Evolutionary conservation across 1,140 invertebrate species (phyloP).

Genomic region (Gonioctena quinquepunctata): DNA sequence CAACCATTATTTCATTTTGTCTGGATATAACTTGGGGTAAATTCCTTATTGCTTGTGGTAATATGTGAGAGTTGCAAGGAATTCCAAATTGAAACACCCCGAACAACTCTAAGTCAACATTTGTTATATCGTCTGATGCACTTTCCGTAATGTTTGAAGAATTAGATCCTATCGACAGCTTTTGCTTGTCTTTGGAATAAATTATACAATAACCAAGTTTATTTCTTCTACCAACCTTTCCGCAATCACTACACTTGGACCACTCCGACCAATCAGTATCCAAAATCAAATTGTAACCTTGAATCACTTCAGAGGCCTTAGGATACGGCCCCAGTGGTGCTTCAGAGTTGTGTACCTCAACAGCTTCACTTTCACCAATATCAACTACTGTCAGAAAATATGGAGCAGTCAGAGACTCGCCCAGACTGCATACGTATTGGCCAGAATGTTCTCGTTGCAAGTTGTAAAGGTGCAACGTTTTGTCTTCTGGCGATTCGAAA

Average conservation of each 20-base stretch:
- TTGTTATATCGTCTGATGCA: not conserved
- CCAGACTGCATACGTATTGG: constrained; percentile 59
- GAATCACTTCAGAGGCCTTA: constrained; percentile 40
- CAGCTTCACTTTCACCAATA: constrained; percentile 34
- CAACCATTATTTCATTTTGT: constrained; percentile 63
- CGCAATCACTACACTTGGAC: constrained; percentile 68
- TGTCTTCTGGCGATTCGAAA: constrained; percentile 54
- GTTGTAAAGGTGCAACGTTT: constrained; percentile 57
- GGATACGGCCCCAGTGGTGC: constrained; percentile 42
- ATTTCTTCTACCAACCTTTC: constrained; percentile 58
- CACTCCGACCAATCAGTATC: constrained; percentile 62
- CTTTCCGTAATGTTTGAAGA: not conserved
- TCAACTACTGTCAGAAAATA: constrained; percentile 59
- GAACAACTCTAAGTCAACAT: constrained; percentile 46
- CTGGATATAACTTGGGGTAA: constrained; percentile 54
- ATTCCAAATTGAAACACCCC: constrained; percentile 61
- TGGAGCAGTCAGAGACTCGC: constrained; percentile 50
- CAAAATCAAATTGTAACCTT: constrained; percentile 52
- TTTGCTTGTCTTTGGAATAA: constrained; percentile 33
- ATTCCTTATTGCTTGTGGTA: constrained; percentile 56
- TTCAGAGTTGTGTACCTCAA: constrained; percentile 43
- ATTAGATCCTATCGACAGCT: not conserved
- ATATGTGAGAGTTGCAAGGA: constrained; percentile 64
- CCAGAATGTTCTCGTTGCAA: constrained; percentile 56
- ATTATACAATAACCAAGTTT: constrained; percentile 64